These are phyloP conservation scores for Hydrochoerus hydrochaeris DNA, from an alignment of 2,113 vertebrate genomes.

Conservation along the genomic window DNA sequence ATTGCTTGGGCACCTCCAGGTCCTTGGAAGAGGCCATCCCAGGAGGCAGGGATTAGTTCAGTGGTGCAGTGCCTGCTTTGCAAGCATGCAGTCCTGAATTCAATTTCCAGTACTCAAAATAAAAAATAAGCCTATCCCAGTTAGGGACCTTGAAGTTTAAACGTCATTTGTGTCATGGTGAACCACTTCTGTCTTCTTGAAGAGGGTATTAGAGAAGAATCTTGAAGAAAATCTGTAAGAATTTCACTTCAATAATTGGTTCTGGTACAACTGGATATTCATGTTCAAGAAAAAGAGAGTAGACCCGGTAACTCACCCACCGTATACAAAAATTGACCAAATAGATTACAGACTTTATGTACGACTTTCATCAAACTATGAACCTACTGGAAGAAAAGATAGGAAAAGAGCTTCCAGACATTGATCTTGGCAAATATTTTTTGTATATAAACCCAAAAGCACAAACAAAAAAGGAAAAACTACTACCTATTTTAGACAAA, in stretches of 20 bases:
- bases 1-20: not conserved
- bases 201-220: not conserved
- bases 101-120: too few relatives aligned
- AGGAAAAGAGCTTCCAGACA: not conserved
- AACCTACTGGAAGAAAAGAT: not conserved
- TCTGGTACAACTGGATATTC: not conserved
- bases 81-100: too few relatives aligned
- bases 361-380: not conserved
- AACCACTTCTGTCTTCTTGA: not conserved
- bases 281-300: not conserved
- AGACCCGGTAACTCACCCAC: not conserved
- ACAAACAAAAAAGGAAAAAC: not conserved
- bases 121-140: not conserved
- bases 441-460: not conserved
- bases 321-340: not conserved
- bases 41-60: too few relatives aligned
- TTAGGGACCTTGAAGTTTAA: not conserved
- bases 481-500: too few relatives aligned
- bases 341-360: not conserved
- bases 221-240: not conserved
- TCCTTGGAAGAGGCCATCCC: not conserved
- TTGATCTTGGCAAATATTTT: not conserved
- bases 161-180: not conserved
- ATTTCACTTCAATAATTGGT: not conserved
- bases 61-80: too few relatives aligned